Base-by-base conservation (phyloP, 1,140 invertebrate species). In the Sitophilus oryzae region DNA sequence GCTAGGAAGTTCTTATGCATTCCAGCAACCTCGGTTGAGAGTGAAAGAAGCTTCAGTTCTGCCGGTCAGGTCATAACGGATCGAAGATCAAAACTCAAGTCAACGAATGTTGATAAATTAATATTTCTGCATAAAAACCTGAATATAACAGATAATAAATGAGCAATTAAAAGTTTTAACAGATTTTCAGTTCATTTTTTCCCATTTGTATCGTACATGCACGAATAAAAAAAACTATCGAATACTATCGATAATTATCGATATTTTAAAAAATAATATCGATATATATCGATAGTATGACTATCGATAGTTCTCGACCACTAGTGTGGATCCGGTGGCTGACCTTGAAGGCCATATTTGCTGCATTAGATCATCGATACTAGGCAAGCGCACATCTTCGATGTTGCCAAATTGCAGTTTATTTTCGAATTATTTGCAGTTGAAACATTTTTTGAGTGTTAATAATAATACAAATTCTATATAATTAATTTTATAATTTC, bases 91-190 rank as follows among this genome's bases (percentile, higher is more conserved):
- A 42, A n/a, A 42, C 40, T 42, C 3, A 42, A 42, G n/a, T n/a
- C 40, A 18, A 5, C 18, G 3, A 42, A 42, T 42, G 40, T 42
- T 8, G n/a, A 42, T 21, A 42, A 42, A 42, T 21, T 42, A 42
- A n/a, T 42, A 42, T 42, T 42, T 42, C n/a, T 42, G 40, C 40
- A 6, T 42, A 42, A 42, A 42, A 42, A 40, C 30, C n/a, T n/a
- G n/a, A n/a, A n/a, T n/a, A n/a, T n/a, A 34, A 34, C 30, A 34
- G 30, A 34, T 34, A 34, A 34, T 8, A 34, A 34, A 34, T 34
- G 2, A 42, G 4, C 40, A 42, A n/a, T 42, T 42, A 5, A n/a
- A 5, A 42, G 40, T 10, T 42, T 18, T 42, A 5, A 42, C n/a
- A 42, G n/a, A 42, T 5, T 42, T 42, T 42, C 4, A 42, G 3